Evolutionary conservation across 2,113 vertebrate species (phyloP).

Genomic region (Pionites leucogaster): DNA sequence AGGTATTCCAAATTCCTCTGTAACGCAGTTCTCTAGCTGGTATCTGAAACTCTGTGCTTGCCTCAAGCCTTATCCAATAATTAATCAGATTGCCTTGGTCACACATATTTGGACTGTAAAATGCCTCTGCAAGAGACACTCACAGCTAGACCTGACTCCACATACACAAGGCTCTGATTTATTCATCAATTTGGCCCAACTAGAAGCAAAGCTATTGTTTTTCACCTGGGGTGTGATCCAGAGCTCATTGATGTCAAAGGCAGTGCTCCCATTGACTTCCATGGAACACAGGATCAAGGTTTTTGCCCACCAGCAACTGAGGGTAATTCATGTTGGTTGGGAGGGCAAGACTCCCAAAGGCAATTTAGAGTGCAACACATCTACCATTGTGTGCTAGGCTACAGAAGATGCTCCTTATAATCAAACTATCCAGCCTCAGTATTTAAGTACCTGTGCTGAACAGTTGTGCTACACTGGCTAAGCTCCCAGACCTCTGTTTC

Average conservation of each 20-base stretch:
- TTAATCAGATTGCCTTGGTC: slow-evolving; percentile 65
- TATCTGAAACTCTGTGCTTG: slow-evolving; percentile 21
- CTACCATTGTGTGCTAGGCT: neutral
- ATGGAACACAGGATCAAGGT: neutral
- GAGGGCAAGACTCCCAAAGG: neutral
- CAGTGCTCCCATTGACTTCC: neutral
- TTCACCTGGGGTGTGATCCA: slow-evolving; percentile 18
- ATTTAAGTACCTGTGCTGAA: neutral
- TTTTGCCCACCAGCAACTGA: neutral
- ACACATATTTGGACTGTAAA: neutral
- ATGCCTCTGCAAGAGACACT: slow-evolving; percentile 1
- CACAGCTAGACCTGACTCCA: neutral
- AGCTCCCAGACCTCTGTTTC: neutral
- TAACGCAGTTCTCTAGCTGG: slow-evolving; percentile 7
- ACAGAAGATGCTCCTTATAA: neutral
- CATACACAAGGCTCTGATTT: slow-evolving; percentile 7
- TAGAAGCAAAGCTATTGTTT: slow-evolving; percentile 40
- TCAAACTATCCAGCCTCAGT: neutral
- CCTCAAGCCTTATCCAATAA: slow-evolving; percentile 64
- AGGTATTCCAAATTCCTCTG: slow-evolving; percentile 58
- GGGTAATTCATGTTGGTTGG: neutral
- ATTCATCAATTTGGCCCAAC: slow-evolving; percentile 3
- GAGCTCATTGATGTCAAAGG: slow-evolving; percentile 17
- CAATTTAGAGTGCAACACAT: neutral
- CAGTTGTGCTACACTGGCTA: neutral